Conservation (phyloP, 2,888 invertebrate genomes). For the Dioctria linearis region DNA sequence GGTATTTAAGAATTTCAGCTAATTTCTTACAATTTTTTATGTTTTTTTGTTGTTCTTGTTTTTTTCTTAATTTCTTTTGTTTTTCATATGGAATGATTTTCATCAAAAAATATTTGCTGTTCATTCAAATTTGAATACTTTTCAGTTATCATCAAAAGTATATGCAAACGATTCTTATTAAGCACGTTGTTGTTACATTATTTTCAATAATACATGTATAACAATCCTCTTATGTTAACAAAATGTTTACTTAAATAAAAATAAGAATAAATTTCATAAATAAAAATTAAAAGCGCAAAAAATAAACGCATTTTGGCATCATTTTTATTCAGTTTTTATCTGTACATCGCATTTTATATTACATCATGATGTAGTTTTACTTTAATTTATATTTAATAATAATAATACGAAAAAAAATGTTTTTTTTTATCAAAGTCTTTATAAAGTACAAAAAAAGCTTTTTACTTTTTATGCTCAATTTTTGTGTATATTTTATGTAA, state of each 20-base stretch:
- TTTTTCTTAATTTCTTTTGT: too few species aligned
- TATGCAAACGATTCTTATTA: slow-evolving; percentile 44
- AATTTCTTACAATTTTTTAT: slow-evolving; percentile 37
- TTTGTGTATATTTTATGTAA: slow-evolving; percentile 47
- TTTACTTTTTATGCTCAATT: slow-evolving; percentile 39
- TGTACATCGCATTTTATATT: slow-evolving; percentile 46
- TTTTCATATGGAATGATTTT: slow-evolving; percentile 31
- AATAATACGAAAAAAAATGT: slow-evolving; percentile 5
- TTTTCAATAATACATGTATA: slow-evolving; percentile 57
- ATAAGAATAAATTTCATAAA: background rate
- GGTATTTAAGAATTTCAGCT: slow-evolving; percentile 43
- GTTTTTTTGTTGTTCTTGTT: too few species aligned
- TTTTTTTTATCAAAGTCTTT: slow-evolving; percentile 35
- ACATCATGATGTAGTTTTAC: slow-evolving; percentile 38
- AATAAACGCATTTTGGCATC: slow-evolving; percentile 41
- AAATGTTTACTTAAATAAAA: slow-evolving; percentile 23
- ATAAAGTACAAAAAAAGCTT: slow-evolving; percentile 52
- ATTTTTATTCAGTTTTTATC: slow-evolving; percentile 44
- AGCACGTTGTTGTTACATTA: slow-evolving; percentile 40
- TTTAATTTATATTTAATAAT: slow-evolving; percentile 41
- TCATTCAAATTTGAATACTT: slow-evolving; percentile 22
- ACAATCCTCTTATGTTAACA: slow-evolving; percentile 56
- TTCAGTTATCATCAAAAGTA: slow-evolving; percentile 41
- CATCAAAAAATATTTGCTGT: slow-evolving; percentile 6
- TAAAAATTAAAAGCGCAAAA: slow-evolving; percentile 9